phyloP scores from a whole-genome alignment of 1,140 invertebrate genomes.

The Copidosoma floridanum region DNA sequence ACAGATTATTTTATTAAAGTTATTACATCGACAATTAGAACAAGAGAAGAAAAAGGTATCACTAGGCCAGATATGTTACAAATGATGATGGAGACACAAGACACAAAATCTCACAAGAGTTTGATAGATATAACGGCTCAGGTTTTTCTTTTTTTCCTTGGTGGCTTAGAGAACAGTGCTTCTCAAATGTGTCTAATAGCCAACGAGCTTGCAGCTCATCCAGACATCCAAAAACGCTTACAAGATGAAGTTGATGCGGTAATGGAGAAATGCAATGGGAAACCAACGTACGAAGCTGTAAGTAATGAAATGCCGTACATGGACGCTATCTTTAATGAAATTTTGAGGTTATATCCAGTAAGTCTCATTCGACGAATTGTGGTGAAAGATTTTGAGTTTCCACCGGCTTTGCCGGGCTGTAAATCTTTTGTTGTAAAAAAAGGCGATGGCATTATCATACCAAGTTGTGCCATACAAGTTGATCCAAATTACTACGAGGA shows the following conservation, averaged over 20 bases:
- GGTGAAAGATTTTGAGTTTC: conserved; percentile 35
- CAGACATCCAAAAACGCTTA: conserved; percentile 61
- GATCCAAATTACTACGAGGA: conserved; percentile 59
- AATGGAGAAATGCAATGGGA: conserved; percentile 31
- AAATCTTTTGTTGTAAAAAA: conserved; percentile 53
- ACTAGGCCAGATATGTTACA: conserved; percentile 59
- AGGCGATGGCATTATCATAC: conserved; percentile 53
- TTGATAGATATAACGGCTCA: conserved; percentile 37
- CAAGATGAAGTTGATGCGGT: conserved; percentile 59
- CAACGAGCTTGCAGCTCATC: conserved; percentile 60
- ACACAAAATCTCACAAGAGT: conserved; percentile 35
- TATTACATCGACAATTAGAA: too few species aligned
- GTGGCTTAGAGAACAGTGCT: conserved; percentile 61
- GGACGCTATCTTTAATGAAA: conserved; percentile 57
- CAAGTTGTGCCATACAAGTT: conserved; percentile 51
- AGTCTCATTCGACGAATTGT: conserved; percentile 50
- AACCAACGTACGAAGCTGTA: conserved; percentile 51
- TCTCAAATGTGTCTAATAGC: conserved; percentile 55
- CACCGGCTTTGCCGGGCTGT: conserved; percentile 51
- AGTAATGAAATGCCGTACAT: conserved; percentile 53
- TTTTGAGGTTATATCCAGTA: conserved; percentile 58
- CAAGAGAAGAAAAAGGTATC: conserved; percentile 54
- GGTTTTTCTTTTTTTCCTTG: conserved; percentile 34
- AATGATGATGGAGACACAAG: conserved; percentile 53
- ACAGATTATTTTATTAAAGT: too few species aligned